These are phyloP conservation scores for Campylorhamphus procurvoides DNA, from an alignment of 2,113 vertebrate genomes.

Conservation along the genomic window DNA sequence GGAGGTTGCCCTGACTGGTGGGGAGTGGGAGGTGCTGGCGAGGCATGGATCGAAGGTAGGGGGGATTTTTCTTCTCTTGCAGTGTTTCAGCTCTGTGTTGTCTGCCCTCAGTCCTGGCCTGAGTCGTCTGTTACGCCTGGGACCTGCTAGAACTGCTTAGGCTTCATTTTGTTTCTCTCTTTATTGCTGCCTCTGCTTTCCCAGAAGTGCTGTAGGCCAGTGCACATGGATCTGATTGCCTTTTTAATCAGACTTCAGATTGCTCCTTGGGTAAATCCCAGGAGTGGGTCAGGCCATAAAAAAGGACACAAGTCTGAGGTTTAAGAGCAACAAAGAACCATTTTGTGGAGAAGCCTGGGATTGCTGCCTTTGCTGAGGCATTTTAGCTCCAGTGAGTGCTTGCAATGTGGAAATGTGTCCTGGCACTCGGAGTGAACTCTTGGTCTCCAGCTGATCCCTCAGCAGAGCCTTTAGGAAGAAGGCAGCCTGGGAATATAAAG, in stretches of 20 bases:
- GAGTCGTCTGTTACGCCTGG: background rate
- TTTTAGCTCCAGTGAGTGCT: constrained; percentile 36
- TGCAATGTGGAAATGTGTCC: background rate
- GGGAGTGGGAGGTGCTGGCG: constrained; percentile 94
- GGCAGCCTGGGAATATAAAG: background rate
- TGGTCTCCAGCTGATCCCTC: constrained; percentile 39
- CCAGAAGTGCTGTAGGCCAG: constrained; percentile 36
- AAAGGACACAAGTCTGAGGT: constrained; percentile 29
- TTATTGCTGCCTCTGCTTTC: constrained; percentile 52
- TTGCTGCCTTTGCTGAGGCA: background rate
- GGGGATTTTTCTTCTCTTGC: background rate
- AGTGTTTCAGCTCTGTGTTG: background rate
- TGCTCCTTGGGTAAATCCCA: constrained; percentile 41
- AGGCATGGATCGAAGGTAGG: constrained; percentile 94
- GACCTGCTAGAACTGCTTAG: constrained; percentile 33
- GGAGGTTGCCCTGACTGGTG: constrained; percentile 88
- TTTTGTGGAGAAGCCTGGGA: constrained; percentile 30
- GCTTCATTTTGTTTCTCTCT: constrained; percentile 50
- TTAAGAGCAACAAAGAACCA: constrained; percentile 33
- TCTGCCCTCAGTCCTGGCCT: background rate
- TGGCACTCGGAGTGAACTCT: background rate
- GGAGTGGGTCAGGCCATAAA: constrained; percentile 23
- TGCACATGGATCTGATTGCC: constrained; percentile 26
- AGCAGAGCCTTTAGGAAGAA: constrained; percentile 19
- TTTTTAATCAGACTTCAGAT: constrained; percentile 50